phyloP scores from a whole-genome alignment of 2,797 vertebrate species.

The Smutsia temminckii region DNA sequence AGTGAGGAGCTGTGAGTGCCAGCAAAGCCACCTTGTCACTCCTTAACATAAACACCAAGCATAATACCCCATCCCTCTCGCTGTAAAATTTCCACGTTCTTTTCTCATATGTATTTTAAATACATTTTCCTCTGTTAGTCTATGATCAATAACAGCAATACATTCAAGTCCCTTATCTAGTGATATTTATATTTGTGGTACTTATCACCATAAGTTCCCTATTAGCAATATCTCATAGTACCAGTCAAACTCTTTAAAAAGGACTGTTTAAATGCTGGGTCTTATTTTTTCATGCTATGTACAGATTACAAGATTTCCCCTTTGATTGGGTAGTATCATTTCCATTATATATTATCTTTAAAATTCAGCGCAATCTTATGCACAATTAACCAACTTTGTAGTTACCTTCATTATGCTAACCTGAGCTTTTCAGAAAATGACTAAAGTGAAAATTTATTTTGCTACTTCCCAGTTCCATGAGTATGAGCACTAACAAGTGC shows the following conservation, averaged over 20 bases:
- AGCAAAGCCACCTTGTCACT: constrained; percentile 70
- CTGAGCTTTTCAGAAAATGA: constrained; percentile 80
- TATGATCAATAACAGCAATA: constrained; percentile 83
- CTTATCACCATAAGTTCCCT: constrained; percentile 49
- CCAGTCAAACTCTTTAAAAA: constrained; percentile 64
- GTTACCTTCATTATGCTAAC: constrained; percentile 82
- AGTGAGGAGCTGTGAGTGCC: constrained; percentile 76
- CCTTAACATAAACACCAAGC: constrained; percentile 77
- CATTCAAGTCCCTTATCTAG: constrained; percentile 85
- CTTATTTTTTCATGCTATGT: constrained; percentile 58
- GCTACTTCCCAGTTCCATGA: constrained; percentile 85
- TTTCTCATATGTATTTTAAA: constrained; percentile 80
- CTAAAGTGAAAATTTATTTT: constrained; percentile 78
- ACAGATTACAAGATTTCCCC: constrained; percentile 69
- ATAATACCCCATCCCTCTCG: constrained; percentile 73
- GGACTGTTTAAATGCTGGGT: constrained; percentile 56
- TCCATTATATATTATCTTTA: constrained; percentile 59
- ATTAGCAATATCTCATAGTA: constrained; percentile 71
- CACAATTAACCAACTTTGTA: constrained; percentile 81
- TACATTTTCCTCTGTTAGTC: constrained; percentile 72
- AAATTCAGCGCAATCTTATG: constrained; percentile 72
- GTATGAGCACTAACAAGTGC: constrained; percentile 83
- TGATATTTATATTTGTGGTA: constrained; percentile 74
- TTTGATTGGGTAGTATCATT: constrained; percentile 62
- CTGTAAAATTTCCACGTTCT: constrained; percentile 82